These are phyloP conservation scores for Microcebus lehilahytsara DNA, from an alignment of 2,113 vertebrate genomes.

Conservation along the genomic window DNA sequence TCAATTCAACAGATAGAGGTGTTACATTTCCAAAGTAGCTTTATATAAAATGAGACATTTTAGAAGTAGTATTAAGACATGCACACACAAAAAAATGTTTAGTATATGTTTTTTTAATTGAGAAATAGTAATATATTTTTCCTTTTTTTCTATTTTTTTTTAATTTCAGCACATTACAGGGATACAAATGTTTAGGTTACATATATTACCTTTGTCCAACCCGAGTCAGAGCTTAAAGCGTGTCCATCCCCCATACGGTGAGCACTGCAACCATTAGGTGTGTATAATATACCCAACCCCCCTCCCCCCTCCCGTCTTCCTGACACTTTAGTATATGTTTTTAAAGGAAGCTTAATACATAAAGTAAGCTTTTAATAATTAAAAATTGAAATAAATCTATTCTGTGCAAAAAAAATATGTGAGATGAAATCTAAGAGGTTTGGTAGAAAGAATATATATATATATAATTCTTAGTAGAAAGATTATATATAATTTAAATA, in stretches of 20 bases:
- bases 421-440: neutral
- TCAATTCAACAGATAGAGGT: neutral
- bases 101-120: neutral
- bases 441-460: neutral
- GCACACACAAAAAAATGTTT: neutral
- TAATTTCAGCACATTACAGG: too few relatives aligned
- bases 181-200: too few relatives aligned
- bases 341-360: neutral
- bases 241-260: too few relatives aligned
- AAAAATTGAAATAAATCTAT: neutral
- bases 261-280: too few relatives aligned
- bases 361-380: slow-evolving; percentile 6
- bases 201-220: too few relatives aligned
- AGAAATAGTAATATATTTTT: too few relatives aligned
- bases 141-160: too few relatives aligned
- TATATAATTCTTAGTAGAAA: neutral
- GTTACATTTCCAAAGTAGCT: neutral
- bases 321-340: neutral
- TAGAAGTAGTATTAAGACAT: neutral
- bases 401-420: neutral
- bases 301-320: too few relatives aligned
- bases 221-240: too few relatives aligned
- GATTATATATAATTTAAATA: neutral
- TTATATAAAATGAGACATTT: neutral
- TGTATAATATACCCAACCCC: too few relatives aligned